Conservation (phyloP, 2,113 vertebrate genomes). For the Cyprinodon brontotheroides region DNA sequence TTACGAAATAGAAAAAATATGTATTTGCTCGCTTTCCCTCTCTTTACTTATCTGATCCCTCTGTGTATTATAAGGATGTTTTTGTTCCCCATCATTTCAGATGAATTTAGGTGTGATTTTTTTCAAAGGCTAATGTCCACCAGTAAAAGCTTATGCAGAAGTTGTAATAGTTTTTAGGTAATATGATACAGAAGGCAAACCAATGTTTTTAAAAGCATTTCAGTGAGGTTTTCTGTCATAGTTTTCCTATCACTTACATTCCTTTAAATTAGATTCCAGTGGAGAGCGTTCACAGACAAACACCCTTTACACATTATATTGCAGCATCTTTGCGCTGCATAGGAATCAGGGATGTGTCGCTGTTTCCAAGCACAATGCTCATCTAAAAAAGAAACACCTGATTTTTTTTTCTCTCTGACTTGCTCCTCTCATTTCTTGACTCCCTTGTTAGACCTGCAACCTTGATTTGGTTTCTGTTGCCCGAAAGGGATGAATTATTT, state of each 20-base stretch:
- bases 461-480: slow-evolving; percentile 70
- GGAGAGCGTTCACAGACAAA: neutral
- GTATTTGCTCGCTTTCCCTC: neutral
- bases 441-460: slow-evolving; percentile 74
- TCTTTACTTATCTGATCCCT: neutral
- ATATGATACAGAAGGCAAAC: too few relatives aligned
- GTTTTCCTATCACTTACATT: too few relatives aligned
- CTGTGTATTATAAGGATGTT: neutral
- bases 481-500: slow-evolving; percentile 75
- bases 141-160: too few relatives aligned
- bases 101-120: neutral
- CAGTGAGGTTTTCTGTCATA: too few relatives aligned
- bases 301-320: slow-evolving; percentile 53
- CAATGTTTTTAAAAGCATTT: too few relatives aligned
- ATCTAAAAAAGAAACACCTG: slow-evolving; percentile 75
- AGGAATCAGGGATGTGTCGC: slow-evolving; percentile 68
- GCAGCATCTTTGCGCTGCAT: slow-evolving; percentile 68
- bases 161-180: too few relatives aligned
- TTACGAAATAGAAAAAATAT: neutral
- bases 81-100: neutral
- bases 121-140: neutral
- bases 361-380: slow-evolving; percentile 72
- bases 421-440: slow-evolving; percentile 61
- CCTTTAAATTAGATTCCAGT: too few relatives aligned
- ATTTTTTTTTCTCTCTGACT: slow-evolving; percentile 42